Conservation (phyloP, 2,888 invertebrate species). For the Catocala fraxini region DNA sequence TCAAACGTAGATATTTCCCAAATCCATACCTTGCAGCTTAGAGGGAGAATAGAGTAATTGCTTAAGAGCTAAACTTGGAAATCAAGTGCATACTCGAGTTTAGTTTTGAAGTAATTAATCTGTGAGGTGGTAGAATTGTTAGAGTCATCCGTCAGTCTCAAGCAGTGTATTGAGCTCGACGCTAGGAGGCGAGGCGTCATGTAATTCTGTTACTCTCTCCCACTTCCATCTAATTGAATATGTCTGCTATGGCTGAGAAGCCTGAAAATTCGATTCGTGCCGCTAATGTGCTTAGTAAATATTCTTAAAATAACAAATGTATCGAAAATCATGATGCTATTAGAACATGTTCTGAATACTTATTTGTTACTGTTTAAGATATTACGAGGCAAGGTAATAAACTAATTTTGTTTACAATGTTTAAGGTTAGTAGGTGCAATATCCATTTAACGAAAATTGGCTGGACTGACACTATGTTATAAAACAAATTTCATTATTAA, state of each 20-base stretch:
- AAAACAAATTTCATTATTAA: too few relatives aligned
- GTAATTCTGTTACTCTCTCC: conserved; percentile 62
- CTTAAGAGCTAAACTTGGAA: conserved; percentile 58
- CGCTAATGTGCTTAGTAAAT: conserved; percentile 41
- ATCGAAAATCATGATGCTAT: neutral
- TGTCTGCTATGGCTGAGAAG: conserved; percentile 52
- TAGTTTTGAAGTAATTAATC: conserved; percentile 63
- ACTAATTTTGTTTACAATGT: too few relatives aligned
- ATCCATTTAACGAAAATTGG: too few relatives aligned
- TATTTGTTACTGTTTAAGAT: neutral
- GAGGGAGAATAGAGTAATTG: conserved; percentile 62
- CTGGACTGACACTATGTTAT: too few relatives aligned
- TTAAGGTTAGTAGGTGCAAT: too few relatives aligned
- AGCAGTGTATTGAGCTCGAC: conserved; percentile 53
- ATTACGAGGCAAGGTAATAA: too few relatives aligned
- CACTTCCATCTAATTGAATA: conserved; percentile 67
- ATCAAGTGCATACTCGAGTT: conserved; percentile 64
- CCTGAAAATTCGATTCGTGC: conserved; percentile 57
- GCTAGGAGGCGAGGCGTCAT: conserved; percentile 52
- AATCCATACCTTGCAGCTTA: conserved; percentile 40
- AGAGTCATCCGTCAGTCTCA: conserved; percentile 58
- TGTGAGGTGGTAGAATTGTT: conserved; percentile 56
- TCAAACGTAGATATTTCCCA: conserved; percentile 40
- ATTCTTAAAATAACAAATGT: conserved; percentile 24
- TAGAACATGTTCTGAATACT: neutral